These are phyloP conservation scores for Ectemnius lituratus DNA, from an alignment of 2,888 invertebrate species.

Conservation along the genomic window DNA sequence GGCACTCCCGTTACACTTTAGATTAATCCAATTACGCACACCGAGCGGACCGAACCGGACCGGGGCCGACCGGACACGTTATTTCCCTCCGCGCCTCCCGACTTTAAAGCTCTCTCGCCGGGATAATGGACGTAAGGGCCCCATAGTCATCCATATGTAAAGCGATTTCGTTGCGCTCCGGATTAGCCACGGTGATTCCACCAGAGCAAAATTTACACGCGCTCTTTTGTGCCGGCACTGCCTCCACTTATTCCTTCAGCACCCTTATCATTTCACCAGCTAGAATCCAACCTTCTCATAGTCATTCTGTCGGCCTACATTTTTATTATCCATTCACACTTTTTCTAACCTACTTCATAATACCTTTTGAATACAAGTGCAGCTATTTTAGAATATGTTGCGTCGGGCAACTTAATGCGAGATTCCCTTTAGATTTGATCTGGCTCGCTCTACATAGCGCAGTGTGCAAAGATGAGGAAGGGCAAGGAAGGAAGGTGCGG, in stretches of 20 bases:
- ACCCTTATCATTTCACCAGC: constrained; percentile 60
- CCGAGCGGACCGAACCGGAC: constrained; percentile 52
- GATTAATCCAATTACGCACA: constrained; percentile 74
- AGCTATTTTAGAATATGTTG: too few relatives aligned
- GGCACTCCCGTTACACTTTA: constrained; percentile 62
- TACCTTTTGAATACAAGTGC: too few relatives aligned
- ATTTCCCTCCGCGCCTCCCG: constrained; percentile 46
- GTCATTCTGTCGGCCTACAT: too few relatives aligned
- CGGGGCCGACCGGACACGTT: constrained; percentile 55
- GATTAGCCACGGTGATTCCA: constrained; percentile 67
- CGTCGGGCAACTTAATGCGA: constrained; percentile 64
- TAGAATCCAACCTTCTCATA: constrained; percentile 57
- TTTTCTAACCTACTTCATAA: too few relatives aligned
- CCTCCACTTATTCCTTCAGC: not conserved
- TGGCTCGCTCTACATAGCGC: constrained; percentile 39
- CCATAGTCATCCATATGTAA: constrained; percentile 70
- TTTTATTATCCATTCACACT: too few relatives aligned
- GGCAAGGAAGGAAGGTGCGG: constrained; percentile 31
- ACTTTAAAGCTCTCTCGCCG: constrained; percentile 64
- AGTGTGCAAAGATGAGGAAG: constrained; percentile 54
- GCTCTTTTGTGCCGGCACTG: not conserved
- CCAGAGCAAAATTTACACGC: constrained; percentile 43
- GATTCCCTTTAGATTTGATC: constrained; percentile 68
- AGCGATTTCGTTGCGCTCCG: constrained; percentile 54
- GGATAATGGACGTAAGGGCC: constrained; percentile 65